Conservation (phyloP, 2,113 vertebrate species). For the Corydoras sp. region DNA sequence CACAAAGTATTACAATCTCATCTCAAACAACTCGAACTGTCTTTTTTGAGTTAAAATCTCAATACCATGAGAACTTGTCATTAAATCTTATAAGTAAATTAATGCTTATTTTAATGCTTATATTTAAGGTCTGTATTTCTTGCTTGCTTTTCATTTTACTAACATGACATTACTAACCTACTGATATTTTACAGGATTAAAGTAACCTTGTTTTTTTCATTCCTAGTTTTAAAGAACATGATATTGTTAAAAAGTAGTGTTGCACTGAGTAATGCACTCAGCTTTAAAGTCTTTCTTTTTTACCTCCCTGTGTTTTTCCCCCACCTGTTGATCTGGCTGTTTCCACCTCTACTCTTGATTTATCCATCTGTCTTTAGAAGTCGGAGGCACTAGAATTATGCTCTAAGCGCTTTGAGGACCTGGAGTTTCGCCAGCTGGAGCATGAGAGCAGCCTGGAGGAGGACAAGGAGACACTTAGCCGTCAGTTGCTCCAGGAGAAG, state of each 20-base stretch:
- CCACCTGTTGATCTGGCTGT: conserved; percentile 37
- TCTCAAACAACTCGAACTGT: no score
- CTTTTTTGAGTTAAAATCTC: no score
- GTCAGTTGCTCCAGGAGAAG: conserved; percentile 77
- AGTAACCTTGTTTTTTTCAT: background rate
- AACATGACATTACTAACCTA: conserved; percentile 17
- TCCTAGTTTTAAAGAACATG: no score
- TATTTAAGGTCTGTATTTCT: no score
- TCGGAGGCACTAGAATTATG: conserved; percentile 80
- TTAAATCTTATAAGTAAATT: no score
- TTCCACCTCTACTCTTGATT: conserved; percentile 5
- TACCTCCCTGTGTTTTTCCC: conserved; percentile 32
- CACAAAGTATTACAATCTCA: no score
- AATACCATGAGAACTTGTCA: no score
- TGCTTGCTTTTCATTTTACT: conserved; percentile 25
- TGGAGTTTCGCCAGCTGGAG: conserved; percentile 98
- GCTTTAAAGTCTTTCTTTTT: background rate
- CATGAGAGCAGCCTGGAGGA: conserved; percentile 86
- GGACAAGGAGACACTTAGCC: conserved; percentile 73
- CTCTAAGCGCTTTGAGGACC: conserved; percentile 88
- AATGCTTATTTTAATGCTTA: no score
- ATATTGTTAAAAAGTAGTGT: background rate
- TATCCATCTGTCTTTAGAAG: conserved; percentile 65
- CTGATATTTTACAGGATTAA: background rate
- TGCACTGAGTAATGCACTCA: background rate